Evolutionary conservation across 2,797 vertebrate species (phyloP).

Genomic region (Rhinogobio ventralis): DNA sequence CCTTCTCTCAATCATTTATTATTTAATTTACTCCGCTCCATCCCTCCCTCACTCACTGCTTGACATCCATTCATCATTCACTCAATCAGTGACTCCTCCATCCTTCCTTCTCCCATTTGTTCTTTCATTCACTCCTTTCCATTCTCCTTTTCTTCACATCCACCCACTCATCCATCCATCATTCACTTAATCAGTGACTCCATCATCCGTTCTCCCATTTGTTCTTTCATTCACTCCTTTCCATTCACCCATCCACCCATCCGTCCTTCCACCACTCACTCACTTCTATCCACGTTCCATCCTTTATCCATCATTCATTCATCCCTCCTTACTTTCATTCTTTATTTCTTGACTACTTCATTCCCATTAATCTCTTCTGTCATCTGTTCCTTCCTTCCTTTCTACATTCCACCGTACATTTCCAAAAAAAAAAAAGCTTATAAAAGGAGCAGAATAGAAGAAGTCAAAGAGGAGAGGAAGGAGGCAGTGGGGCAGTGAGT

Average conservation of each 20-base stretch:
- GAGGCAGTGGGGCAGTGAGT: neutral
- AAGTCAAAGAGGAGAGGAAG: neutral
- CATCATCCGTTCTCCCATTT: neutral
- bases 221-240: neutral
- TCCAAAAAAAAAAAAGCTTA: neutral
- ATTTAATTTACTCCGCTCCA: neutral
- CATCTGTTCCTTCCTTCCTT: neutral
- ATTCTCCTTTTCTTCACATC: too few relatives aligned
- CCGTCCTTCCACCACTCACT: neutral
- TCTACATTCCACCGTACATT: neutral
- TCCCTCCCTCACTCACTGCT: neutral
- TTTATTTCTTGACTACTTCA: neutral
- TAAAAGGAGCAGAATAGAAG: neutral
- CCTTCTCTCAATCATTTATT: neutral
- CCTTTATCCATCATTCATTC: too few relatives aligned
- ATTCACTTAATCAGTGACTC: too few relatives aligned
- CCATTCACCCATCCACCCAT: neutral
- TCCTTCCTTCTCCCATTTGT: too few relatives aligned
- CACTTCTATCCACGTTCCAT: neutral
- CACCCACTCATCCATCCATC: neutral
- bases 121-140: too few relatives aligned
- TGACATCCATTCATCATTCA: too few relatives aligned
- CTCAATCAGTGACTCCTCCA: too few relatives aligned
- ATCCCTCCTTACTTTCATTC: neutral
- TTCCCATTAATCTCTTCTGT: neutral